Evolutionary conservation across 30 jellyfish, hydroid and myxozoan species (phyloP).

Genomic region (Aurelia aurita): DNA sequence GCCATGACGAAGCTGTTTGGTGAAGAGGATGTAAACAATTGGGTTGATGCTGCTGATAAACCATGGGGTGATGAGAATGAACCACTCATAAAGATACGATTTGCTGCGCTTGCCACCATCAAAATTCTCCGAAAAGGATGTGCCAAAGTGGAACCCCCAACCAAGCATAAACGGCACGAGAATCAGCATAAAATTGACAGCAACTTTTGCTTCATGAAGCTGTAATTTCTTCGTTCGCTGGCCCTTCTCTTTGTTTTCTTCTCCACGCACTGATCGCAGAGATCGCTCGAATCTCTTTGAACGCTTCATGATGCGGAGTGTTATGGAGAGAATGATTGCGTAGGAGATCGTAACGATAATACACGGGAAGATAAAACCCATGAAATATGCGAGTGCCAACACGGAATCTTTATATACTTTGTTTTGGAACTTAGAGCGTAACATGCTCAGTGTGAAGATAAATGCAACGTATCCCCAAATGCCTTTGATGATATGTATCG

Average conservation of each 20-base stretch:
- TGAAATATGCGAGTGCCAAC: slow-evolving; percentile 36
- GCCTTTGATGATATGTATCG: slow-evolving; percentile 47
- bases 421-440: slow-evolving; percentile 32
- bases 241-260: not conserved
- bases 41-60: slow-evolving; percentile 76
- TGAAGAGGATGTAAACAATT: slow-evolving; percentile 61
- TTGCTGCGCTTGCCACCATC: not conserved
- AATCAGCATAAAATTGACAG: slow-evolving; percentile 63
- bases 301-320: slow-evolving; percentile 54
- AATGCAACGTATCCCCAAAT: slow-evolving; percentile 54
- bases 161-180: slow-evolving; percentile 76
- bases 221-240: slow-evolving; percentile 49
- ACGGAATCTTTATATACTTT: slow-evolving; percentile 48
- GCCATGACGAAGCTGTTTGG: slow-evolving; percentile 64
- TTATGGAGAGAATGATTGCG: slow-evolving; percentile 40
- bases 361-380: slow-evolving; percentile 69
- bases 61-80: slow-evolving; percentile 67
- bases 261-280: slow-evolving; percentile 4
- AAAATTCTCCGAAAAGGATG: slow-evolving; percentile 66
- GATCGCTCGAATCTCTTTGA: slow-evolving; percentile 51
- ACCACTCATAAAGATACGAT: slow-evolving; percentile 55
- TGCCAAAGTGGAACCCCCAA: slow-evolving; percentile 77
- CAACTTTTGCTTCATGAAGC: slow-evolving; percentile 65
- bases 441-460: slow-evolving; percentile 45
- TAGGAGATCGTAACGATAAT: slow-evolving; percentile 44